phyloP scores from a whole-genome alignment of 2,888 invertebrate species.

The Tribolium freemani region DNA sequence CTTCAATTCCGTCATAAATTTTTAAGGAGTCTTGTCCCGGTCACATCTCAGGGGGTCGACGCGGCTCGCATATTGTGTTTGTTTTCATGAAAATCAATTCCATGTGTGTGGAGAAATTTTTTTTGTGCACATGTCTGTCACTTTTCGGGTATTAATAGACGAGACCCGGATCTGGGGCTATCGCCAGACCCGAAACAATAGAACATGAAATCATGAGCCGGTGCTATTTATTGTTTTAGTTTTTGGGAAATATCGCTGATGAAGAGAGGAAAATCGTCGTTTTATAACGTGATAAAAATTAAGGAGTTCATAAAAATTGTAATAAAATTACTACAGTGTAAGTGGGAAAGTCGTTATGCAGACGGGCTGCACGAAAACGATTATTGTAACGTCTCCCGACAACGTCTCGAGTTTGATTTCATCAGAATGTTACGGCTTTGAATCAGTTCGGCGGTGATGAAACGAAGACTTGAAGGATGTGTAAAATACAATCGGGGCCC shows the following conservation, averaged over 20 bases:
- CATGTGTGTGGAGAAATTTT: neutral
- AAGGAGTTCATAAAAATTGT: conserved; percentile 40
- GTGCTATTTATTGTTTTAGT: conserved; percentile 37
- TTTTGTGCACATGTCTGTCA: neutral
- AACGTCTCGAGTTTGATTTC: conserved; percentile 13
- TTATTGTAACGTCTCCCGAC: conserved; percentile 15
- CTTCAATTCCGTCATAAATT: conserved; percentile 36
- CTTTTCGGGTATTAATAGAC: conserved; percentile 12
- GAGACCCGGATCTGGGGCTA: conserved; percentile 26
- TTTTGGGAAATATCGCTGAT: conserved; percentile 13
- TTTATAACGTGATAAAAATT: conserved; percentile 43
- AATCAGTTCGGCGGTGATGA: conserved; percentile 20
- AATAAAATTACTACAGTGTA: conserved; percentile 31
- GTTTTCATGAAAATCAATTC: conserved; percentile 19
- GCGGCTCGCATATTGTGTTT: conserved; percentile 11
- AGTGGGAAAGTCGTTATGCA: conserved; percentile 22
- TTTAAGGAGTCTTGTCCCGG: conserved; percentile 14
- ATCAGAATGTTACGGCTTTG: neutral
- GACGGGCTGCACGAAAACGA: conserved; percentile 14
- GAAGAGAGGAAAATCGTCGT: conserved; percentile 14
- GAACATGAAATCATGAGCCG: conserved; percentile 32
- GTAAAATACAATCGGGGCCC: conserved; percentile 23
- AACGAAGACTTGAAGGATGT: conserved; percentile 24
- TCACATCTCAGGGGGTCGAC: conserved; percentile 6
- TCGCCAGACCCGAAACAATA: conserved; percentile 37